Base-by-base conservation (phyloP, 1,140 invertebrate genomes). In the Cydia strobilella region DNA sequence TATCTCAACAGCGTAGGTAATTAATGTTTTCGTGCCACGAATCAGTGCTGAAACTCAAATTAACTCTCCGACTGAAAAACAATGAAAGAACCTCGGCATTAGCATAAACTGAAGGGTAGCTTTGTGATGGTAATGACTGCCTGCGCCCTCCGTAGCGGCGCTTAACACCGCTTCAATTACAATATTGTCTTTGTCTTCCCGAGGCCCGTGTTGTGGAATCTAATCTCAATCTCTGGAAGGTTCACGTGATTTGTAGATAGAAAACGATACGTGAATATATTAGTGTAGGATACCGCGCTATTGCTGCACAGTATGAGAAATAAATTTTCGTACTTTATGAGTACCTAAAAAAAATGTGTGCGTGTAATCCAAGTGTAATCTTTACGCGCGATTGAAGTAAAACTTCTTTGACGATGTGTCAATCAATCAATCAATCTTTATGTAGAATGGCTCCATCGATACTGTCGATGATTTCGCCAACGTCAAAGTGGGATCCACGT, bases 81-180 rank as follows among this genome's bases (percentile, higher is more conserved):
- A 54, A 54, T 54, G 51, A 54, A 54, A 54, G 51, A 54, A 54
- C 51, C 51, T 18, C 5, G 51, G 51, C 18, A 54, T 54, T 54
- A 54, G 51, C 51, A 54, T 54, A 54, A 54, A 18, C 15, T 54
- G 51, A 54, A 54, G 51, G 51, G 51, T 54, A 54, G 51, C 51
- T 54, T 54, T 54, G 51, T 20, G 51, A 54, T 54, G 51, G 51
- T n/a, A 54, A 54, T 54, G 51, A 15, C 45, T 54, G 51, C n/a
- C 51, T 18, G 51, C 51, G 51, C 51, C 51, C 51, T 54, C 51
- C 12, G 51, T 18, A 54, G 15, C n/a, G 6, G 15, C 51, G 51
- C 51, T 54, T 18, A 54, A 54, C 51, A 54, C 51, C 51, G 51
- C n/a, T 54, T 54, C 51, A 54, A 54, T 54, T 54, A 54, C 51